A percentile compares a stretch with the other conserved stretches of the same genome.
phyloP scores from a whole-genome alignment of 2,113 vertebrate genomes.

The Syrrhaptes paradoxus region DNA sequence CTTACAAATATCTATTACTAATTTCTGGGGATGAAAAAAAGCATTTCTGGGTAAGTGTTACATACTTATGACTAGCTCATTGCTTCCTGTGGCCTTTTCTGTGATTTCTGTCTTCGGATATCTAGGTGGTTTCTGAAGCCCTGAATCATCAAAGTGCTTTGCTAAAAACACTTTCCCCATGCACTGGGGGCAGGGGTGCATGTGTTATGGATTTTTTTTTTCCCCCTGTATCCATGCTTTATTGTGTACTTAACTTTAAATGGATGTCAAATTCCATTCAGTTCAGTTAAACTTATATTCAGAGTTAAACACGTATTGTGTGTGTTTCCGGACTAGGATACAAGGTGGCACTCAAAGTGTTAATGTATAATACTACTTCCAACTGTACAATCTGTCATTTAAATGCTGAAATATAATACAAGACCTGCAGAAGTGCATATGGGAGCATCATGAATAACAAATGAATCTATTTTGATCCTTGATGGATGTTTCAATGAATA shows the following conservation, averaged over 20 bases:
- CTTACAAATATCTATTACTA: neutral
- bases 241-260: neutral
- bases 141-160: neutral
- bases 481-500: conserved; percentile 68
- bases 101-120: neutral
- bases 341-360: neutral
- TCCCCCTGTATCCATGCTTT: neutral
- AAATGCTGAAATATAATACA: conserved; percentile 38
- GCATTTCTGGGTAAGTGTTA: neutral
- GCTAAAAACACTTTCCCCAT: neutral
- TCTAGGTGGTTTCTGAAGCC: neutral
- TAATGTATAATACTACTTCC: conserved; percentile 10
- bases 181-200: accelerated
- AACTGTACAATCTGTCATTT: neutral
- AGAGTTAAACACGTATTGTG: neutral
- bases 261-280: neutral
- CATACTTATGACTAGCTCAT: neutral
- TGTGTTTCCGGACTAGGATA: neutral
- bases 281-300: neutral
- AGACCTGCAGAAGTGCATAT: conserved; percentile 47
- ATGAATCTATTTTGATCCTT: conserved; percentile 67
- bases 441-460: conserved; percentile 62
- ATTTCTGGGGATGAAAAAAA: neutral
- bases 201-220: neutral
- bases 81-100: neutral